These are phyloP conservation scores for Manis javanica DNA, from an alignment of 2,797 vertebrate species.

Conservation along the genomic window DNA sequence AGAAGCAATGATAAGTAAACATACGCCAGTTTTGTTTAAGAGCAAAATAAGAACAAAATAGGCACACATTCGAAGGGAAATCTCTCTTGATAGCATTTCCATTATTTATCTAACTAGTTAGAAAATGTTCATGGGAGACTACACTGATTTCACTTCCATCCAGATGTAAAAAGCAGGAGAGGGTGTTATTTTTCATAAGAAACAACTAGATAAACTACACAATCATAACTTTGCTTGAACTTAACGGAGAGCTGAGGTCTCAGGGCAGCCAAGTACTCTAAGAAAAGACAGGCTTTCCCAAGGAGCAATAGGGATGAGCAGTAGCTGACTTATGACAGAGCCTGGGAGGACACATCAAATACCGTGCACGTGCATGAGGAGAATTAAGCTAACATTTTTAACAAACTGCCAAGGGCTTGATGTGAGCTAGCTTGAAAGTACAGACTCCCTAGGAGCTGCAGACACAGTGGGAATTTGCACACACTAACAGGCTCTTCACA, in stretches of 20 bases:
- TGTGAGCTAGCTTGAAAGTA: neutral
- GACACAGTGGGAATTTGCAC: neutral
- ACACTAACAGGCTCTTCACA: neutral
- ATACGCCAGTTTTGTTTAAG: neutral
- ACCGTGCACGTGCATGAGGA: neutral
- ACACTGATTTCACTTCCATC: neutral
- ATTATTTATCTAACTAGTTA: neutral
- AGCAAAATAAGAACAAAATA: neutral
- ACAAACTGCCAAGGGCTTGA: neutral
- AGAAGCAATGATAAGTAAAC: neutral
- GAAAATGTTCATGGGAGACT: neutral
- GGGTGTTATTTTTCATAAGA: neutral
- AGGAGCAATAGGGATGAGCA: neutral
- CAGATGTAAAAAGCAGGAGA: neutral
- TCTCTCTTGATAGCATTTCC: conserved; percentile 16
- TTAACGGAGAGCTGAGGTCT: neutral
- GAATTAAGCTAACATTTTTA: neutral
- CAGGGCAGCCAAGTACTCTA: neutral
- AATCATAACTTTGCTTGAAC: neutral
- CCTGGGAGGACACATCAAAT: neutral
- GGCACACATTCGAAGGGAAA: neutral
- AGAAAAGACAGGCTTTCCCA: neutral
- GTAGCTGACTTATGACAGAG: neutral
- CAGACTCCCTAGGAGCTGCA: neutral
- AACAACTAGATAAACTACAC: neutral